Conservation (phyloP, 2,113 vertebrate species). For the Psittacara wagleri region DNA sequence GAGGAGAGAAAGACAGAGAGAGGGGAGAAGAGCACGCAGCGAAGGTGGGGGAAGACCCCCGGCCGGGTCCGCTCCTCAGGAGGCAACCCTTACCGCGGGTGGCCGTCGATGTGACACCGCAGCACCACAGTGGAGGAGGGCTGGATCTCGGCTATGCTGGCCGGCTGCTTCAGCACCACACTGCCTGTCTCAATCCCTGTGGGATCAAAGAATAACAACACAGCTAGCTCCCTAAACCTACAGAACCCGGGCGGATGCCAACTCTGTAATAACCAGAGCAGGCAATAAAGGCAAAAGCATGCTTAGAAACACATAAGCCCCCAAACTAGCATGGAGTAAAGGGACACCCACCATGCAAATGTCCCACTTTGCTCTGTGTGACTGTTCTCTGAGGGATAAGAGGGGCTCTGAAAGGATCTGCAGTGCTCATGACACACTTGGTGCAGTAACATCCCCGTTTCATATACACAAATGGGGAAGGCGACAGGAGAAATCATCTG, state of each 20-base stretch:
- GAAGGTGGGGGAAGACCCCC: not conserved
- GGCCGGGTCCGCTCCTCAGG: not conserved
- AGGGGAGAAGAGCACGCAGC: not conserved
- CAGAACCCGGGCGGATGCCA: not conserved
- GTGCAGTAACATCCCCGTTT: not conserved
- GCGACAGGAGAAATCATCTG: not conserved
- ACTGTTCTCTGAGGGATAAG: not conserved
- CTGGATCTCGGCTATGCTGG: constrained; percentile 84
- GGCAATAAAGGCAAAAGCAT: not conserved
- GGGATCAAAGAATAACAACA: not conserved
- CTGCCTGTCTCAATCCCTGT: constrained; percentile 91
- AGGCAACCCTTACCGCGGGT: constrained; percentile 88
- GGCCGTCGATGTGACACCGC: constrained; percentile 92
- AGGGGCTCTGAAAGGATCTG: not conserved
- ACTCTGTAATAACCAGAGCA: not conserved
- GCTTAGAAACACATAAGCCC: not conserved
- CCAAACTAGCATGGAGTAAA: not conserved
- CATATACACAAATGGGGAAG: not conserved
- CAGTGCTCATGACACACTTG: not conserved
- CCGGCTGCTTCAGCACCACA: constrained; percentile 87
- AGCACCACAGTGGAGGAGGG: constrained; percentile 84
- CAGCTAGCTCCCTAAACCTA: not conserved
- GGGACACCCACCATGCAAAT: not conserved
- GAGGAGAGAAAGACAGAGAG: not conserved
- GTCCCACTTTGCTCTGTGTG: not conserved